Evolutionary conservation across 1,140 invertebrate genomes (phyloP).

Genomic region (Odontomachus brunneus): DNA sequence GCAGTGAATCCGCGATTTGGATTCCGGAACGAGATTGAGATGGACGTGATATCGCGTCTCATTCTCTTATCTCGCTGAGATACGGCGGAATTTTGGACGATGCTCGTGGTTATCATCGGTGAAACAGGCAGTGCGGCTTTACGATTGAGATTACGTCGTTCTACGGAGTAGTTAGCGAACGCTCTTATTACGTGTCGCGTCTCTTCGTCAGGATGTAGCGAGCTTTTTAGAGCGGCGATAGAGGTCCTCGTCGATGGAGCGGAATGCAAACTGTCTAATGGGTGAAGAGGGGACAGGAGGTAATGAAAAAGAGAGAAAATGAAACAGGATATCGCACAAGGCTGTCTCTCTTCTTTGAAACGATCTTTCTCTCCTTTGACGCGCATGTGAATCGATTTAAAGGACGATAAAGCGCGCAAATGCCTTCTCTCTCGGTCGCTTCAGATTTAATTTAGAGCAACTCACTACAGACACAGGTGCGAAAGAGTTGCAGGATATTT

Average conservation of each 20-base stretch:
- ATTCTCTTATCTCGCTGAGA: not conserved
- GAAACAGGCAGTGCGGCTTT: not conserved
- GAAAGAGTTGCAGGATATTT: too few relatives aligned
- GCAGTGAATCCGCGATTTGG: not conserved
- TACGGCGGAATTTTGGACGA: not conserved
- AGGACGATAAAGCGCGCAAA: too few relatives aligned
- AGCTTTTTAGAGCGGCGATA: not conserved
- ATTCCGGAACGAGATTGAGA: slow-evolving; percentile 16
- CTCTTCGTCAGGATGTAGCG: not conserved
- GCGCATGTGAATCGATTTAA: too few relatives aligned
- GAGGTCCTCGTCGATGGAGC: not conserved
- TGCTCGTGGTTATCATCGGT: not conserved
- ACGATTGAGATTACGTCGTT: not conserved
- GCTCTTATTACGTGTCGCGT: not conserved
- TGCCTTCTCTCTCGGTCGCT: too few relatives aligned
- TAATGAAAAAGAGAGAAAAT: too few relatives aligned
- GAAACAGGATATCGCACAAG: too few relatives aligned
- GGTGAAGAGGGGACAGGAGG: too few relatives aligned
- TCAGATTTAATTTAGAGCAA: too few relatives aligned
- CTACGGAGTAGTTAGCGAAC: not conserved
- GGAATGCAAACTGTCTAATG: not conserved
- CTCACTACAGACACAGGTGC: too few relatives aligned
- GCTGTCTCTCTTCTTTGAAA: too few relatives aligned
- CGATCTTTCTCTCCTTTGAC: too few relatives aligned
- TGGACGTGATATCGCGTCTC: not conserved